These are phyloP conservation scores for Pelvicachromis taeniatus DNA, from an alignment of 2,113 vertebrate species.

Conservation along the genomic window DNA sequence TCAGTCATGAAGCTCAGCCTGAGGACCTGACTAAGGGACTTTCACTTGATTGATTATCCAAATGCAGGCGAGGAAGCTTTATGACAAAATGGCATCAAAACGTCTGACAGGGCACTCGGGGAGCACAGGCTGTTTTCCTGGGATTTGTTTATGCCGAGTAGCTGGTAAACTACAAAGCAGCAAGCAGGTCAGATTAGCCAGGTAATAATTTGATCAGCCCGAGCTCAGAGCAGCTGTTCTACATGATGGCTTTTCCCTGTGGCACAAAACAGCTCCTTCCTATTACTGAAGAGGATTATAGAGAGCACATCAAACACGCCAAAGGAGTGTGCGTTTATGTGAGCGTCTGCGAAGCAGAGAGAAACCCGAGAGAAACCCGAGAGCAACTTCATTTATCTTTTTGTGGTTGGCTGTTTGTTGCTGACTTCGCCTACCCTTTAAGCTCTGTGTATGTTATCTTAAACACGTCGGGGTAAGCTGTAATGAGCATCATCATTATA, in stretches of 20 bases:
- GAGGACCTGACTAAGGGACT: fast-evolving
- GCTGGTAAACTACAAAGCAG: constrained; percentile 28
- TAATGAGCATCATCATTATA: neutral
- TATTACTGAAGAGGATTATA: constrained; percentile 2
- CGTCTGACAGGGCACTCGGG: neutral
- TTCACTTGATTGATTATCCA: neutral
- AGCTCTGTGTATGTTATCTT: neutral
- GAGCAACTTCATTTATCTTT: neutral
- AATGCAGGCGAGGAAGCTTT: neutral
- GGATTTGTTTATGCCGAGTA: constrained; percentile 26
- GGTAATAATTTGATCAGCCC: constrained; percentile 43
- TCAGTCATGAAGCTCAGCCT: neutral
- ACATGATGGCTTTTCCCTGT: constrained; percentile 25
- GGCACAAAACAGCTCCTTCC: neutral
- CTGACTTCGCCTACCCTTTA: neutral
- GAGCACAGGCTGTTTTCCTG: neutral
- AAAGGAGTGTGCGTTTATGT: neutral
- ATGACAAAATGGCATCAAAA: neutral
- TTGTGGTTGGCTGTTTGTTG: neutral
- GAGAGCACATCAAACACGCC: constrained; percentile 28
- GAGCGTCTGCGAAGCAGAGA: neutral
- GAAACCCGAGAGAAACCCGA: neutral
- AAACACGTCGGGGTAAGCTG: neutral
- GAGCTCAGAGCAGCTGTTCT: constrained; percentile 38
- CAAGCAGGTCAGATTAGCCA: constrained; percentile 23